A percentile compares a stretch with the other conserved stretches of the same genome.
Conservation (phyloP, 2,797 vertebrate species). For the Presbytis comata region DNA sequence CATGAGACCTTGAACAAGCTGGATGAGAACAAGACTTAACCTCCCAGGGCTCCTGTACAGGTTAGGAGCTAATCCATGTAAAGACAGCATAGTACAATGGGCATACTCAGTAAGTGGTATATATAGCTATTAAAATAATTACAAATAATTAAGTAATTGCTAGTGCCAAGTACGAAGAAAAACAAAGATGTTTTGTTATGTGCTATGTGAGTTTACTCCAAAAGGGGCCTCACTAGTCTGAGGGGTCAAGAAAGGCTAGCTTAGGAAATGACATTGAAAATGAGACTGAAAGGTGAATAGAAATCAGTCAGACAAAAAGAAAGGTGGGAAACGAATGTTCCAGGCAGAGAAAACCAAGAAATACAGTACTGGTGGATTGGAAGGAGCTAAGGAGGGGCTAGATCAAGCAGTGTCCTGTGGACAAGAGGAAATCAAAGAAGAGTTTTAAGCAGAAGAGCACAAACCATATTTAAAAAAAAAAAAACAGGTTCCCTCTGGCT, state of each 20-base stretch:
- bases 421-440: background rate
- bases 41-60: background rate
- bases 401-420: background rate
- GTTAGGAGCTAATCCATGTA: background rate
- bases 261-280: background rate
- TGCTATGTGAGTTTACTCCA: background rate
- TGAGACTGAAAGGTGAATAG: background rate
- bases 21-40: background rate
- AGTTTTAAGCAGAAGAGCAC: background rate
- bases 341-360: background rate
- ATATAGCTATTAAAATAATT: background rate
- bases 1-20: background rate
- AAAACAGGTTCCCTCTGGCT: background rate
- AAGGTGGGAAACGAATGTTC: background rate
- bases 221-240: background rate
- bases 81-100: background rate
- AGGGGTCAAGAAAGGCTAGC: background rate
- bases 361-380: background rate
- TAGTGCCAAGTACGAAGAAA: background rate
- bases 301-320: background rate
- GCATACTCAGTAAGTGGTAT: background rate
- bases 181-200: slow-evolving; percentile 1
- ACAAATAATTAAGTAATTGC: background rate
- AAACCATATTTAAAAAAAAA: background rate
- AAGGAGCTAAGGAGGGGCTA: background rate